These are phyloP conservation scores for Meiosimyza platycephala DNA, from an alignment of 2,888 invertebrate genomes.

Conservation along the genomic window DNA sequence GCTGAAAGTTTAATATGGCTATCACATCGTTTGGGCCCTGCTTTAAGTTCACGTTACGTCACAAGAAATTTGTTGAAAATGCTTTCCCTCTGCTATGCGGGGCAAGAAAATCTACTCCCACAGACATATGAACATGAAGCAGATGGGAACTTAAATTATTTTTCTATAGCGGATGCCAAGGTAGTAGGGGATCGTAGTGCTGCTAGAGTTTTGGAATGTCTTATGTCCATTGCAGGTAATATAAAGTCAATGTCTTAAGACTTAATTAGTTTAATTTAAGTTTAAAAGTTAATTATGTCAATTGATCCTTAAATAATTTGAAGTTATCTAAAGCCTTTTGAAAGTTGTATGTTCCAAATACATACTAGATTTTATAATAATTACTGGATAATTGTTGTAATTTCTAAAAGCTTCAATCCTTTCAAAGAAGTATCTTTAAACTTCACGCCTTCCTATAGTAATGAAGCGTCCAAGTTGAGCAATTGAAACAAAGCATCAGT, in stretches of 20 bases:
- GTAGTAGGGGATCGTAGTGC: slow-evolving; percentile 86
- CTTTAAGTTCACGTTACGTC: slow-evolving; percentile 90
- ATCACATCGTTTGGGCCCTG: slow-evolving; percentile 92
- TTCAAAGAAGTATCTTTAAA: too few relatives aligned
- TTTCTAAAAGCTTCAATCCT: too few relatives aligned
- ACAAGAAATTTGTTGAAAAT: slow-evolving; percentile 92
- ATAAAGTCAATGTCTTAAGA: slow-evolving; percentile 27
- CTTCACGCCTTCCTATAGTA: too few relatives aligned
- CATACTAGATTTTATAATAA: too few relatives aligned
- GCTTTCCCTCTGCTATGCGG: slow-evolving; percentile 93
- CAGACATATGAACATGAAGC: slow-evolving; percentile 62
- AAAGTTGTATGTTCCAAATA: too few relatives aligned
- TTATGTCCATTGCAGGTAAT: slow-evolving; percentile 86
- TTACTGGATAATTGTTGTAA: too few relatives aligned
- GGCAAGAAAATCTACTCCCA: slow-evolving; percentile 78
- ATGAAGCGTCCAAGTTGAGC: too few relatives aligned
- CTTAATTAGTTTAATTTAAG: neutral
- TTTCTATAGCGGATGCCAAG: slow-evolving; percentile 74
- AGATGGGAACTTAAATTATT: slow-evolving; percentile 70
- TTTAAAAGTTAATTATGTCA: too few relatives aligned
- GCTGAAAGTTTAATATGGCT: slow-evolving; percentile 91
- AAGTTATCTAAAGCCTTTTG: too few relatives aligned
- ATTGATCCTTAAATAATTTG: too few relatives aligned
- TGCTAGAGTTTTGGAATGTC: slow-evolving; percentile 87
- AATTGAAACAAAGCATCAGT: too few relatives aligned